A percentile compares a stretch with the other conserved stretches of the same genome.
Conservation (phyloP, 2,797 vertebrate species). For the Morus bassanus region DNA sequence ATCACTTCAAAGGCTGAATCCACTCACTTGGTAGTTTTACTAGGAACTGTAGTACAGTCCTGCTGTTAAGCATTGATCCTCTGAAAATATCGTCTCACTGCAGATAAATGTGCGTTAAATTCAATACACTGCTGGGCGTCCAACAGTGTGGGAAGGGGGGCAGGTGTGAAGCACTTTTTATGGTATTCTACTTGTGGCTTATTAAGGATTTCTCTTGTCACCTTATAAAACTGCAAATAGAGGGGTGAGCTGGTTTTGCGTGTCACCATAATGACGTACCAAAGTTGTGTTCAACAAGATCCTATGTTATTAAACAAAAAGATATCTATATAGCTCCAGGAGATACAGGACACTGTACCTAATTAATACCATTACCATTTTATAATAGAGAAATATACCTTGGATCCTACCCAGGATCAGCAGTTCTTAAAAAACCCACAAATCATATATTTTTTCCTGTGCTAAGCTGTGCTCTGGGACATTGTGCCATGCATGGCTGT, state of each 20-base stretch:
- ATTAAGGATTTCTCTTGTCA: conserved; percentile 30
- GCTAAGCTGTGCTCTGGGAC: neutral
- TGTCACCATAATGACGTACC: neutral
- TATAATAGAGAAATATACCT: neutral
- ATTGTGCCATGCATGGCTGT: neutral
- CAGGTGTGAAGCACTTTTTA: conserved; percentile 7
- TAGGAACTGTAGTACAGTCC: neutral
- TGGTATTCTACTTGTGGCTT: neutral
- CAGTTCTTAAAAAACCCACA: neutral
- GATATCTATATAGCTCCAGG: neutral
- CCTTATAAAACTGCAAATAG: conserved; percentile 25
- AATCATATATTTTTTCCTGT: neutral
- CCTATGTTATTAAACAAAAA: neutral
- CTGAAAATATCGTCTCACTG: neutral
- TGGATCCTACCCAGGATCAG: neutral
- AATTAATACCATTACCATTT: neutral
- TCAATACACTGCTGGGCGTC: neutral
- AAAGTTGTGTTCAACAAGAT: neutral
- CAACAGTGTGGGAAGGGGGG: neutral
- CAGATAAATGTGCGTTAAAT: conserved; percentile 37
- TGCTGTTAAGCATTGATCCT: conserved; percentile 12
- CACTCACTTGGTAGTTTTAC: neutral
- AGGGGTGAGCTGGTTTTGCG: neutral
- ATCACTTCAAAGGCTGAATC: neutral
- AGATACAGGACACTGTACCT: neutral